phyloP scores from a whole-genome alignment of 2,113 vertebrate species.

The Pelvicachromis taeniatus region DNA sequence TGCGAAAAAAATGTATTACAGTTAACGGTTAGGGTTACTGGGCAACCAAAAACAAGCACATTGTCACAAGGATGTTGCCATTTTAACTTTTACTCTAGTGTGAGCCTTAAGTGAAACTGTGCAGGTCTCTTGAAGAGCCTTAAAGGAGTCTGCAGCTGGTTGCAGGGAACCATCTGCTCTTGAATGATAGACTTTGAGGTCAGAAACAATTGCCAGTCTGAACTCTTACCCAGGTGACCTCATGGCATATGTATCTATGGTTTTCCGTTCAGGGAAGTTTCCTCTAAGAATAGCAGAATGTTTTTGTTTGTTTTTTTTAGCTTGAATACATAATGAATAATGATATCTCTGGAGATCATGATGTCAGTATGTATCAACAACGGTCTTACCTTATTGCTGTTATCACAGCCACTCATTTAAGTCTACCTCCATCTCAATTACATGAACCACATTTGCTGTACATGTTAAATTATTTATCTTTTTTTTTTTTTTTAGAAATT shows the following conservation, averaged over 20 bases:
- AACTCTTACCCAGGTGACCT: not conserved
- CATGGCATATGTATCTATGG: rapidly evolving
- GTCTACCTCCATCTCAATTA: not conserved
- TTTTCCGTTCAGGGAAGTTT: not conserved
- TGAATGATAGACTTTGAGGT: not conserved
- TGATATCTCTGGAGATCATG: not conserved
- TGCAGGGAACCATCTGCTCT: not conserved
- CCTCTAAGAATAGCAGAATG: not conserved
- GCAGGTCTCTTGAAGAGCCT: not conserved
- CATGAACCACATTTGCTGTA: not conserved
- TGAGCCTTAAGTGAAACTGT: no score
- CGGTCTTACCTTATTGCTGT: not conserved
- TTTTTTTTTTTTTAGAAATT: no score
- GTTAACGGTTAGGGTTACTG: no score
- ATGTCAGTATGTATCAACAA: not conserved
- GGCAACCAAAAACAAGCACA: no score
- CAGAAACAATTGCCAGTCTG: not conserved
- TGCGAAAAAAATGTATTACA: no score
- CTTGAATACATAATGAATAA: not conserved
- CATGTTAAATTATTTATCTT: not conserved
- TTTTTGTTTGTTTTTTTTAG: not conserved
- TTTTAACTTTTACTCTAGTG: no score
- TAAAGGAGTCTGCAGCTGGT: not conserved
- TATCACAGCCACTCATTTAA: not conserved
- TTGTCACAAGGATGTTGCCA: no score